Evolutionary conservation across 30 jellyfish, hydroid and myxozoan species (phyloP), one percentile per base, ranked within the genome.

Genomic region (Hydractinia echinata): DNA sequence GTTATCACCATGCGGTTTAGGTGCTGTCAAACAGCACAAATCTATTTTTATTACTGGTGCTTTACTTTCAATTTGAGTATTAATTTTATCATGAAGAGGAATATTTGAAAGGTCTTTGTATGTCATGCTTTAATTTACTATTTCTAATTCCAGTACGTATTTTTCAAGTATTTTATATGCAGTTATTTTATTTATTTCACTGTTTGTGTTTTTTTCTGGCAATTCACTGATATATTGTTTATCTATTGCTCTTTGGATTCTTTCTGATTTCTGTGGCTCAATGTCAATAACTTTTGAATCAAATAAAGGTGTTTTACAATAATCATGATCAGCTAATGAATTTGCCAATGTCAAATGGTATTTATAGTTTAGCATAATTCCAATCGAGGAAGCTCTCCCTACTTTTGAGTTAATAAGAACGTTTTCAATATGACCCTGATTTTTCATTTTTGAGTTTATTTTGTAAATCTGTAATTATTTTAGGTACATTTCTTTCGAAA

Each of bases 401-500:
- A 67, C 19, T 67, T 67, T 50, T 19, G 67, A 71, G 2, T 71
- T 71, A 19, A 4, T 19, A 15, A 71, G 52, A 19, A 71, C 81
- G 10, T 54, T 19, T 19, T 71, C 4, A 71, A 71, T 58, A 71
- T 71, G 81, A 19, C 5, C 81, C 30, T 71, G 81, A 52, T 71
- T 1, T 30, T 50, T 19, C 55, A n/a, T 15, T 14, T 20, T 71
- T 52, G 2, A 71, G 81, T 71, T 71, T 71, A 19, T 52, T 55
- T 20, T 71, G 30, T 48, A 71, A 52, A 11, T 71, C 60, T n/a
- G 30, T 71, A 50, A 71, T 71, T 19, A 71, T 13, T 30, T 30
- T 30, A n/a, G 81, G 30, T 14, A 52, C 81, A 19, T 71, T 52
- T 71, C 81, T 71, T 71, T 71, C 5, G 7, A 30, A 71, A 19